phyloP scores from a whole-genome alignment of 2,797 vertebrate genomes.

The Xyrichtys novacula region DNA sequence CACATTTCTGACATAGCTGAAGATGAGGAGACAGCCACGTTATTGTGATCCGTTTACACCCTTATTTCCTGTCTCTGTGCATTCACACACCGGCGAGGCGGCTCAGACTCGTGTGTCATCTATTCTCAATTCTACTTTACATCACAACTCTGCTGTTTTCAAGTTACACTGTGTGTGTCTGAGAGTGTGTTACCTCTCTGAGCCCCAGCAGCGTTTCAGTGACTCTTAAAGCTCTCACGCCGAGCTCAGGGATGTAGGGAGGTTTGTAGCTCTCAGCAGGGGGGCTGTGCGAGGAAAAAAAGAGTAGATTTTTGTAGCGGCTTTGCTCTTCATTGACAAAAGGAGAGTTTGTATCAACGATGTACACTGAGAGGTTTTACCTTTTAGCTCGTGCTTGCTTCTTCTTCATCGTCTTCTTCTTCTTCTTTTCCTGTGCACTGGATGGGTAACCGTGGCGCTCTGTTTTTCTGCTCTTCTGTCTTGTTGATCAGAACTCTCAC shows the following conservation, averaged over 20 bases:
- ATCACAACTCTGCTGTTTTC: slow-evolving; percentile 17
- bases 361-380: too few relatives aligned
- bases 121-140: slow-evolving; percentile 22
- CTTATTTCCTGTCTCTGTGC: slow-evolving; percentile 6
- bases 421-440: background rate
- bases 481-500: slow-evolving; percentile 85
- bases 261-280: slow-evolving; percentile 46
- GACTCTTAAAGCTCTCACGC: slow-evolving; percentile 53
- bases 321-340: slow-evolving; percentile 31
- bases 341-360: slow-evolving; percentile 4
- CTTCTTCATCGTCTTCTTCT: slow-evolving; percentile 1
- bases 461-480: background rate
- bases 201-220: slow-evolving; percentile 57
- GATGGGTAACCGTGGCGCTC: background rate
- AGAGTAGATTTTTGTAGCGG: slow-evolving; percentile 23
- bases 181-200: slow-evolving; percentile 35
- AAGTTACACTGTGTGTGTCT: slow-evolving; percentile 3
- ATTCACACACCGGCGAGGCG: slow-evolving; percentile 1
- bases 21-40: slow-evolving; percentile 25
- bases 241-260: slow-evolving; percentile 57
- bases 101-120: slow-evolving; percentile 1
- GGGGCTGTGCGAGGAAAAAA: slow-evolving; percentile 30
- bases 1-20: slow-evolving; percentile 62
- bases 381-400: too few relatives aligned
- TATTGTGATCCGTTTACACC: slow-evolving; percentile 47